These are phyloP conservation scores for Artemisiospiza belli DNA, from an alignment of 2,113 vertebrate species.

Conservation along the genomic window DNA sequence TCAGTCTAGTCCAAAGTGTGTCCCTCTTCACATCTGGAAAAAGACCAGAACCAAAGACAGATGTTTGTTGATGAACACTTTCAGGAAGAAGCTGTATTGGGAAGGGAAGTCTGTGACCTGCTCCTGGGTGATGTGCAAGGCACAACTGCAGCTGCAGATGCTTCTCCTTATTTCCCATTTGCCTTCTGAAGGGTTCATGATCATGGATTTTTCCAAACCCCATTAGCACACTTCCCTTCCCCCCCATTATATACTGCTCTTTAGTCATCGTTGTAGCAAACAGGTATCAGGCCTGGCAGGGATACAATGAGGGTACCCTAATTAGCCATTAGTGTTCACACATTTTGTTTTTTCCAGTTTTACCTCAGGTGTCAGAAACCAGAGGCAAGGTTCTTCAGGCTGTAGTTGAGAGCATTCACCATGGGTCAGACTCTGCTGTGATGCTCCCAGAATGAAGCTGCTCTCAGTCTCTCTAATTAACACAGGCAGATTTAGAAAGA, in stretches of 20 bases:
- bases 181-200: not conserved
- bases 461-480: conserved; percentile 17
- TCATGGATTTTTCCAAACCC: not conserved
- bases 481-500: not conserved
- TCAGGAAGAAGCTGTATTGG: not conserved
- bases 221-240: not conserved
- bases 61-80: not conserved
- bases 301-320: not conserved
- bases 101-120: not conserved
- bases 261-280: not conserved
- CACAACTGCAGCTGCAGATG: not conserved
- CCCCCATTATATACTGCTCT: not conserved
- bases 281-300: not conserved
- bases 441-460: not conserved
- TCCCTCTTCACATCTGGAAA: not conserved
- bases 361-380: not conserved
- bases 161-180: not conserved
- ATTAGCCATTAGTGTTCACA: conserved; percentile 27
- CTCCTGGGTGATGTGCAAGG: not conserved
- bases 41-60: not conserved
- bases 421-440: not conserved
- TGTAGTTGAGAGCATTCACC: not conserved
- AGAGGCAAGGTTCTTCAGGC: not conserved
- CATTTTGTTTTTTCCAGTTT: not conserved
- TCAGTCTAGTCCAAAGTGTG: not conserved